A percentile compares a stretch with the other conserved stretches of the same genome.
These are phyloP conservation scores for Rachycentron canadum DNA, from an alignment of 2,797 vertebrate species.

Conservation along the genomic window DNA sequence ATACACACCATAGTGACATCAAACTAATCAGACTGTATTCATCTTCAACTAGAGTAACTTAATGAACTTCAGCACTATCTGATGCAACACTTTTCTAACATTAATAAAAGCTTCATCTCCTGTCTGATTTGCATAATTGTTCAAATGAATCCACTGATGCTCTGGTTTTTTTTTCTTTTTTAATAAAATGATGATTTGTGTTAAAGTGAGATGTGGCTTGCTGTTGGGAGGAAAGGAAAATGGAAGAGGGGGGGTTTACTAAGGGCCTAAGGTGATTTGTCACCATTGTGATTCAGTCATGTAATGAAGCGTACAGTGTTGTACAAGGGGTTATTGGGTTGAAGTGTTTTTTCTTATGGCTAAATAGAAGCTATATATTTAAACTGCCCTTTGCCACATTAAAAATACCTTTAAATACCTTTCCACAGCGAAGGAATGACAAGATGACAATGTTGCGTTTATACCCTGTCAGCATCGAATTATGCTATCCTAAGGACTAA, in stretches of 20 bases:
- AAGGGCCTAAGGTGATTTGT: constrained; percentile 76
- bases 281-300: constrained; percentile 72
- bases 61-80: constrained; percentile 80
- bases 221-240: constrained; percentile 37
- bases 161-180: constrained; percentile 63
- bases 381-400: background rate
- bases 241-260: constrained; percentile 53
- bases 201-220: constrained; percentile 67
- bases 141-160: constrained; percentile 82
- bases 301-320: constrained; percentile 70
- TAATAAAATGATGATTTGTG: constrained; percentile 77
- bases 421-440: background rate
- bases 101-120: constrained; percentile 85
- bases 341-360: constrained; percentile 66
- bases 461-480: background rate
- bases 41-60: constrained; percentile 74
- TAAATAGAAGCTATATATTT: constrained; percentile 24
- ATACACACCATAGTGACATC: constrained; percentile 67
- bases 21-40: constrained; percentile 75
- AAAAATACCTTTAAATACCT: background rate
- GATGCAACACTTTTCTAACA: constrained; percentile 82
- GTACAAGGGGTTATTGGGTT: constrained; percentile 70
- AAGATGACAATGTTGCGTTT: background rate
- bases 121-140: constrained; percentile 85
- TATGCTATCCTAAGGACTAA: background rate